These are phyloP conservation scores for Meliscaeva auricollis DNA, from an alignment of 2,888 invertebrate genomes.

Conservation along the genomic window DNA sequence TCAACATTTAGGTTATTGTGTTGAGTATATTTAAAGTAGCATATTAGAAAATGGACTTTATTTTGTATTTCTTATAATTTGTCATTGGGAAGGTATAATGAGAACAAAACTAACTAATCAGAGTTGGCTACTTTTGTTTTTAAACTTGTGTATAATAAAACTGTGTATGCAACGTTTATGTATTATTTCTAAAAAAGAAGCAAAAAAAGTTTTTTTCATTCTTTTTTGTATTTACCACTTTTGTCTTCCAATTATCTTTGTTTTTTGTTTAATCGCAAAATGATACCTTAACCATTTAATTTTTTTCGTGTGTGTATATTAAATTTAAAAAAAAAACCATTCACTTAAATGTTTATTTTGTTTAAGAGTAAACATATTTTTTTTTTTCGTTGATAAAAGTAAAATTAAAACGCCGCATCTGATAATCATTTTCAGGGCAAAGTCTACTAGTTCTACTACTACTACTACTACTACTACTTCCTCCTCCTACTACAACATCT, in stretches of 20 bases:
- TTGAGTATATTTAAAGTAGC: no score
- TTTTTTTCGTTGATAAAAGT: constrained; percentile 72
- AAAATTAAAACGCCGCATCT: constrained; percentile 83
- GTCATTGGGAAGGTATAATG: no score
- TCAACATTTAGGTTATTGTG: no score
- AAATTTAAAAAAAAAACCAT: constrained; percentile 22
- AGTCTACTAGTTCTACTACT: constrained; percentile 83
- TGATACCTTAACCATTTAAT: constrained; percentile 19
- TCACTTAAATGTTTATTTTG: constrained; percentile 36
- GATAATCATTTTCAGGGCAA: constrained; percentile 84
- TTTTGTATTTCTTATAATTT: no score
- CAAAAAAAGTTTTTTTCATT: background rate
- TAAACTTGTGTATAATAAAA: background rate
- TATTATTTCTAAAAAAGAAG: background rate
- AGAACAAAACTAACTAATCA: background rate
- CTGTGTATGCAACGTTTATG: background rate
- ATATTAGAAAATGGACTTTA: no score
- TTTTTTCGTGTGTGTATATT: constrained; percentile 44
- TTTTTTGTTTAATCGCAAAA: constrained; percentile 40
- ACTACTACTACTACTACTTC: constrained; percentile 81
- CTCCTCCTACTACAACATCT: constrained; percentile 81
- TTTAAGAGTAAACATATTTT: constrained; percentile 64
- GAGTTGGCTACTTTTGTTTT: constrained; percentile 47
- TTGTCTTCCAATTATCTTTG: background rate
- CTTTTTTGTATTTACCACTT: background rate